These are phyloP conservation scores for Ophraella communa DNA, from an alignment of 2,888 invertebrate genomes.

Conservation along the genomic window DNA sequence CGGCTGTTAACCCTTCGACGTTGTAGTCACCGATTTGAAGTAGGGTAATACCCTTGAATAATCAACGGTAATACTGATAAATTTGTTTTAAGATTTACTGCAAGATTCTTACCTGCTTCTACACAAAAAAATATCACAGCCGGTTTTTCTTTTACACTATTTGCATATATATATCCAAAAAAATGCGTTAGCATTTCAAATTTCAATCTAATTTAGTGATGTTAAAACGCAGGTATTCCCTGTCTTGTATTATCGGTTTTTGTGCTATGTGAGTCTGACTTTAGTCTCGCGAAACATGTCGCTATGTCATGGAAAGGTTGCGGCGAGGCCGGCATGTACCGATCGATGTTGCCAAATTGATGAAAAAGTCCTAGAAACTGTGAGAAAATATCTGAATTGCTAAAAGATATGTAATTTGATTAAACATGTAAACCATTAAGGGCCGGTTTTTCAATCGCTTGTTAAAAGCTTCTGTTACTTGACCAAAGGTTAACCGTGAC, in stretches of 20 bases:
- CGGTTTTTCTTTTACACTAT: neutral
- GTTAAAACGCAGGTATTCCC: neutral
- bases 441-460: no score
- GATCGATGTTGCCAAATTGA: neutral
- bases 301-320: conserved; percentile 48
- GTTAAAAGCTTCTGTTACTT: no score
- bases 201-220: neutral
- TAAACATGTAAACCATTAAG: no score
- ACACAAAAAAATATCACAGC: neutral
- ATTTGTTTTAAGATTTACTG: neutral
- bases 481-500: no score
- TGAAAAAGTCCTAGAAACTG: neutral
- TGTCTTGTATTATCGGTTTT: neutral
- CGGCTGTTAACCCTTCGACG: no score
- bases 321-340: conserved; percentile 40
- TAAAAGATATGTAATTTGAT: no score
- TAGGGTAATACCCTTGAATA: no score
- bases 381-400: no score
- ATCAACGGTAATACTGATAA: no score
- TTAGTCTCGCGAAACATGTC: conserved; percentile 42
- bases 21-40: no score
- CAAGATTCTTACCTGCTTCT: neutral
- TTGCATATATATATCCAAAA: neutral
- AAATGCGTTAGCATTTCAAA: neutral
- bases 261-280: conserved; percentile 42